Base-by-base conservation (phyloP, 2,113 vertebrate genomes). In the Notothenia rossii region DNA sequence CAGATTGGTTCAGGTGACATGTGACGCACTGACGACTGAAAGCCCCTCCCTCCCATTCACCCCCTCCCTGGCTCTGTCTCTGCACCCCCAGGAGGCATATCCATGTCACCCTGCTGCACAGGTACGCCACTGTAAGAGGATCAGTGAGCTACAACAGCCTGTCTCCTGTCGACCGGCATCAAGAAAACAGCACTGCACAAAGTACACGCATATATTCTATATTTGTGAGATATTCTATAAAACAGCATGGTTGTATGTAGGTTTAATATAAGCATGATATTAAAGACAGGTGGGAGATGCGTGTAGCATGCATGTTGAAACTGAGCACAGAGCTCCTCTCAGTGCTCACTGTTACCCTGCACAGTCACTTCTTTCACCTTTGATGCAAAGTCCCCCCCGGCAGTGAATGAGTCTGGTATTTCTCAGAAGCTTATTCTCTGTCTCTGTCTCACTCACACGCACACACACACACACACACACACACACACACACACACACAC, bases 71-170 rank as follows among this genome's bases (percentile, higher is more conserved):
- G 4, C 49, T 80, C 75, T 49, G 56, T 81, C 51, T 74, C 67
- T 58, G 40, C 58, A 60, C 33, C 86, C 87, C 89, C 79, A 46
- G 77, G 85, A 80, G 93, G 49, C 88, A 66, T 92, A 94, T 94
- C 92, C 51, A 77, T 94, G 82, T 91, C 91, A 85, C 18, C 50
- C 74, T 58, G 73, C 77, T 51, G 86, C 84, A 92, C 91, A 92
- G 89, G 89, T 88, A 79, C 48, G 43, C 66, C 43, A 80, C 56
- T 86, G 84, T 87, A 72, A 76, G 67, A 62, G 36, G 78, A 86
- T 74, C 72, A 48, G 60, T 49, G 15, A 25, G 67, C 63, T 60
- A 12, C 63, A 59, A 25, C 56, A 33, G 48, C 61, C 63, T 56
- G 48, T 70, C 63, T 18, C 6, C 51, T 22, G 7, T 25, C 36